phyloP scores from a whole-genome alignment of 2,888 invertebrate genomes.

The Nymphalis polychloros region DNA sequence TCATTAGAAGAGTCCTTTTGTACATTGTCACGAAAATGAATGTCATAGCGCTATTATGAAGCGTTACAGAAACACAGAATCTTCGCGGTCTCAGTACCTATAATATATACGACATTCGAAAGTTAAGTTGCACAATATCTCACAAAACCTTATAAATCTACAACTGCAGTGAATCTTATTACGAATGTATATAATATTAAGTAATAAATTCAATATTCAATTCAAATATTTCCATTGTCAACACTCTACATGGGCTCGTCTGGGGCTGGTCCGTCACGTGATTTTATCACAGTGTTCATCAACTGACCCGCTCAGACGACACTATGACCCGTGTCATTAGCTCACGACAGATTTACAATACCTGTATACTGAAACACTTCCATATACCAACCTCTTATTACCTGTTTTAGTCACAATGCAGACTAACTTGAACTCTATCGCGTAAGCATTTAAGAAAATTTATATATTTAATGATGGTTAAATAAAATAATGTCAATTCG shows the following conservation, averaged over 20 bases:
- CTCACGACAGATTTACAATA: slow-evolving; percentile 74
- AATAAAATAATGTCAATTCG: slow-evolving; percentile 20
- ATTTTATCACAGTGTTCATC: slow-evolving; percentile 39
- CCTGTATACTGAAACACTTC: slow-evolving; percentile 64
- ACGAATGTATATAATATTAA: not conserved
- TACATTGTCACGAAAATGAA: too few relatives aligned
- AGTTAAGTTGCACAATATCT: too few relatives aligned
- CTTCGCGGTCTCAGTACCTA: too few relatives aligned
- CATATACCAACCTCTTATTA: slow-evolving; percentile 37
- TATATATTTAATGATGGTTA: not conserved
- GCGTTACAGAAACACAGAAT: too few relatives aligned
- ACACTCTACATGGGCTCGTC: not conserved
- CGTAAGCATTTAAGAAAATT: slow-evolving; percentile 12
- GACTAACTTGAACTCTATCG: slow-evolving; percentile 16
- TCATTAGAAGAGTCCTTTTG: too few relatives aligned
- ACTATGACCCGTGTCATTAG: slow-evolving; percentile 58
- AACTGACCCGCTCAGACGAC: slow-evolving; percentile 25
- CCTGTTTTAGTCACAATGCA: not conserved
- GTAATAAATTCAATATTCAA: slow-evolving; percentile 4
- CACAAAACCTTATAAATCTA: too few relatives aligned
- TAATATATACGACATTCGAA: too few relatives aligned
- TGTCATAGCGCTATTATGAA: too few relatives aligned
- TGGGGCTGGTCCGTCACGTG: slow-evolving; percentile 12
- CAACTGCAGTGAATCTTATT: too few relatives aligned
- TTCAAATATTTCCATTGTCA: slow-evolving; percentile 2